A percentile compares a stretch with the other conserved stretches of the same genome.
These are phyloP conservation scores for Tetranychus urticae DNA, from an alignment of 1,140 invertebrate species.

Conservation along the genomic window DNA sequence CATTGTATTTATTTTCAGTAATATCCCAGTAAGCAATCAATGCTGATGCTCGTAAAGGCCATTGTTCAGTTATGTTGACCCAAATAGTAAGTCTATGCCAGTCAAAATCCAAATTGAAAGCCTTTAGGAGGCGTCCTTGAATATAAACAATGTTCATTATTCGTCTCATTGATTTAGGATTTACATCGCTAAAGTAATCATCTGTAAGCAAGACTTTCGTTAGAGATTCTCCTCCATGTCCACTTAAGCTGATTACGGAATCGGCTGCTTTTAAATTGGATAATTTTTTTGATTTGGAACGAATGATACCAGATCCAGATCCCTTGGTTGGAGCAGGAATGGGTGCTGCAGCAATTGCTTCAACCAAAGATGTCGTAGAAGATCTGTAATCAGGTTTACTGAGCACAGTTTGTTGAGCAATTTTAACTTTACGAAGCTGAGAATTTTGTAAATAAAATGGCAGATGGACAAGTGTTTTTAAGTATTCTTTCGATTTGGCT, in stretches of 20 bases:
- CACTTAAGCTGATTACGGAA: background rate
- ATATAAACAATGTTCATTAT: slow-evolving; percentile 94
- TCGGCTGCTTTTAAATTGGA: background rate
- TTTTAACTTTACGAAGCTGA: slow-evolving; percentile 59
- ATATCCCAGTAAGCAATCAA: slow-evolving; percentile 81
- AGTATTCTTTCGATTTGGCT: background rate
- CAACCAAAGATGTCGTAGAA: background rate
- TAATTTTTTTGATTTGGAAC: background rate
- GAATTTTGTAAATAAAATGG: slow-evolving; percentile 96
- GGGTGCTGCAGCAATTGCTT: background rate
- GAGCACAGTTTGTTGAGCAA: slow-evolving; percentile 51
- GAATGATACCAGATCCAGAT: background rate
- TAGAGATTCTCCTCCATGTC: background rate
- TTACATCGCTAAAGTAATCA: slow-evolving; percentile 91
- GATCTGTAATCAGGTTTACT: background rate
- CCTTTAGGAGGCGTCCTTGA: slow-evolving; percentile 65
- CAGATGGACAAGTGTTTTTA: slow-evolving; percentile 55
- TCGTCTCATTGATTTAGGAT: slow-evolving; percentile 80
- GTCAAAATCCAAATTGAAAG: slow-evolving; percentile 96
- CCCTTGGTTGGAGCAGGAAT: background rate
- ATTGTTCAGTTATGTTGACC: slow-evolving; percentile 96
- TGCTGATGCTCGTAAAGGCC: slow-evolving; percentile 92
- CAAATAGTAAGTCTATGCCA: slow-evolving; percentile 91
- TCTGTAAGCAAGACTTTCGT: slow-evolving; percentile 50
- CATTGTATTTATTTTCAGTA: slow-evolving; percentile 49